Percentiles rank a stretch among this genome's conserved stretches.
phyloP scores from a whole-genome alignment of 1,140 invertebrate species.

The Sogatella furcifera region DNA sequence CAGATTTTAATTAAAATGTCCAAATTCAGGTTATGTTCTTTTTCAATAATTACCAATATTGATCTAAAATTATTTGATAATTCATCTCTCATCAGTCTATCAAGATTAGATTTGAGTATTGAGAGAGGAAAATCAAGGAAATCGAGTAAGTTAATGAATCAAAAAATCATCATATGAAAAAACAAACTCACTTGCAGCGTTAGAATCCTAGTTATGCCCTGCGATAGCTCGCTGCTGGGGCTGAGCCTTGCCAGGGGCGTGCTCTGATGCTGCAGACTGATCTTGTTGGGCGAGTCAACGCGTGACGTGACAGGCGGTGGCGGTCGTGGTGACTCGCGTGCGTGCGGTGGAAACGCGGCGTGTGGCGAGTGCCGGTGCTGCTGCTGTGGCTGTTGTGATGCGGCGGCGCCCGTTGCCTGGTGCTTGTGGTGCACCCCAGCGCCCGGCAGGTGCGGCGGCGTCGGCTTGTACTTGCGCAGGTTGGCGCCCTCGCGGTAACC shows the following conservation, averaged over 20 bases:
- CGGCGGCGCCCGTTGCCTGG: constrained; percentile 34
- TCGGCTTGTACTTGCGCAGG: constrained; percentile 75
- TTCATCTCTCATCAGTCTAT: too few relatives aligned
- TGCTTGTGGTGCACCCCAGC: constrained; percentile 62
- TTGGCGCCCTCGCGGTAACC: constrained; percentile 65
- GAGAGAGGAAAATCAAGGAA: too few relatives aligned
- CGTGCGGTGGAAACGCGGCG: constrained; percentile 53
- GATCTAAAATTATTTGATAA: too few relatives aligned
- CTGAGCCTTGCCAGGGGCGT: constrained; percentile 81
- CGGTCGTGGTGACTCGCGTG: constrained; percentile 32
- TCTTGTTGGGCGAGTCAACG: constrained; percentile 37
- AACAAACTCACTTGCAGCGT: constrained; percentile 44
- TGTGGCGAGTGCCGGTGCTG: constrained; percentile 57
- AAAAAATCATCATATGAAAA: too few relatives aligned
- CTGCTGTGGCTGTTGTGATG: constrained; percentile 28
- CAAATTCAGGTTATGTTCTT: too few relatives aligned
- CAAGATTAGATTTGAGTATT: too few relatives aligned
- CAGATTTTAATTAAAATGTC: too few relatives aligned
- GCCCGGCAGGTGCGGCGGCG: constrained; percentile 54
- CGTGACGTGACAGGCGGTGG: constrained; percentile 46
- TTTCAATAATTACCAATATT: too few relatives aligned
- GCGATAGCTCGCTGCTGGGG: constrained; percentile 82
- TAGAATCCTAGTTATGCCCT: constrained; percentile 80
- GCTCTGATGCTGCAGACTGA: constrained; percentile 57
- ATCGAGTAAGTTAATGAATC: too few relatives aligned